These are phyloP conservation scores for Choristoneura fumiferana DNA, from an alignment of 1,140 invertebrate species.

Conservation along the genomic window DNA sequence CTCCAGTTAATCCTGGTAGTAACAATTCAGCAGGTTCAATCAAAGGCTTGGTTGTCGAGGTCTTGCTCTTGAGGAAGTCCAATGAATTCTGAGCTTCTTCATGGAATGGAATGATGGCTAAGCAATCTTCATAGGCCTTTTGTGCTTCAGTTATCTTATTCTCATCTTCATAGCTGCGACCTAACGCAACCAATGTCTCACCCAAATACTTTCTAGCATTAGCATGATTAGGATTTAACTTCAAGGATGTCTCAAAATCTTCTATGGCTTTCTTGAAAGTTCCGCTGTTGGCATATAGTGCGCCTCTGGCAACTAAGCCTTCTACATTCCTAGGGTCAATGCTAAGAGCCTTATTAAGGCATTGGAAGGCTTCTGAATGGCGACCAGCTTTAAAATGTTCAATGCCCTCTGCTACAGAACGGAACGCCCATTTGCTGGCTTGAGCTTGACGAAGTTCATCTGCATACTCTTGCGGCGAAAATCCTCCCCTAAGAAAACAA, in stretches of 20 bases:
- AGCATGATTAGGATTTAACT: slow-evolving; percentile 92
- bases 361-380: slow-evolving; percentile 95
- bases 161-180: slow-evolving; percentile 90
- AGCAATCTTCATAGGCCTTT: slow-evolving; percentile 90
- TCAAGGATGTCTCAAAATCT: slow-evolving; percentile 95
- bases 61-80: slow-evolving; percentile 86
- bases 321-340: slow-evolving; percentile 97
- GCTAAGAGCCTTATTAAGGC: slow-evolving; percentile 94
- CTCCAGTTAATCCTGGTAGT: slow-evolving; percentile 76
- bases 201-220: slow-evolving; percentile 97
- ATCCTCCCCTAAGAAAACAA: slow-evolving; percentile 81
- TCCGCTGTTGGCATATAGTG: slow-evolving; percentile 95
- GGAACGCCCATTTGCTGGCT: slow-evolving; percentile 95
- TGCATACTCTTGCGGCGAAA: slow-evolving; percentile 89
- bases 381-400: slow-evolving; percentile 94
- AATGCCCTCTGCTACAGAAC: slow-evolving; percentile 95
- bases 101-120: slow-evolving; percentile 89
- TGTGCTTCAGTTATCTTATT: slow-evolving; percentile 91
- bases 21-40: slow-evolving; percentile 80
- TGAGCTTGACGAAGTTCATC: slow-evolving; percentile 91
- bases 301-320: slow-evolving; percentile 94
- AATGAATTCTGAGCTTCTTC: slow-evolving; percentile 91
- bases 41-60: slow-evolving; percentile 76
- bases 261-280: slow-evolving; percentile 95
- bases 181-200: slow-evolving; percentile 93